Percentiles rank a stretch among this genome's conserved stretches.
Evolutionary conservation across 2,113 vertebrate genomes (phyloP).

Genomic region (Lepisosteus osseus): DNA sequence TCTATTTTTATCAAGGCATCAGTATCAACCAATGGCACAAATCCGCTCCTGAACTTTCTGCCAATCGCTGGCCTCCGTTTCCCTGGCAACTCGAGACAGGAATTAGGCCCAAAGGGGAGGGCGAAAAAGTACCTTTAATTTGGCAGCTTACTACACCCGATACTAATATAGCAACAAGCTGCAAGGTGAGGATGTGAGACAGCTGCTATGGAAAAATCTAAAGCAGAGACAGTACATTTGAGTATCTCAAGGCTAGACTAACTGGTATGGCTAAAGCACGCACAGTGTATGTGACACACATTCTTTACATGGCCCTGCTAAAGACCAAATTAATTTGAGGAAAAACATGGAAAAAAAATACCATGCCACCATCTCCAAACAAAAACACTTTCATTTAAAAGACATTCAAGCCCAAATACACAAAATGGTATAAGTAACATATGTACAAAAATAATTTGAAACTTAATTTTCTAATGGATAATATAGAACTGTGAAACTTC

Average conservation of each 20-base stretch:
- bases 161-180: slow-evolving; percentile 62
- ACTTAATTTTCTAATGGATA: too few relatives aligned
- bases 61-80: slow-evolving; percentile 46
- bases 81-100: slow-evolving; percentile 50
- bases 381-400: too few relatives aligned
- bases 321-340: too few relatives aligned
- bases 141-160: slow-evolving; percentile 35
- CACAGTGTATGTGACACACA: too few relatives aligned
- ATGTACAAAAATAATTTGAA: too few relatives aligned
- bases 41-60: slow-evolving; percentile 33
- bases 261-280: not conserved
- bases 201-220: slow-evolving; percentile 54
- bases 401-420: too few relatives aligned
- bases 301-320: too few relatives aligned
- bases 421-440: too few relatives aligned
- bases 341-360: too few relatives aligned
- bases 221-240: not conserved
- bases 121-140: slow-evolving; percentile 56
- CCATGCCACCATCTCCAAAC: too few relatives aligned
- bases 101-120: slow-evolving; percentile 47
- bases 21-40: slow-evolving; percentile 46
- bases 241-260: not conserved
- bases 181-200: slow-evolving; percentile 73
- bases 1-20: slow-evolving; percentile 47
- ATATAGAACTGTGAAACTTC: too few relatives aligned